Evolutionary conservation across 2,888 invertebrate species (phyloP).

Genomic region (Drosophila anomelani): DNA sequence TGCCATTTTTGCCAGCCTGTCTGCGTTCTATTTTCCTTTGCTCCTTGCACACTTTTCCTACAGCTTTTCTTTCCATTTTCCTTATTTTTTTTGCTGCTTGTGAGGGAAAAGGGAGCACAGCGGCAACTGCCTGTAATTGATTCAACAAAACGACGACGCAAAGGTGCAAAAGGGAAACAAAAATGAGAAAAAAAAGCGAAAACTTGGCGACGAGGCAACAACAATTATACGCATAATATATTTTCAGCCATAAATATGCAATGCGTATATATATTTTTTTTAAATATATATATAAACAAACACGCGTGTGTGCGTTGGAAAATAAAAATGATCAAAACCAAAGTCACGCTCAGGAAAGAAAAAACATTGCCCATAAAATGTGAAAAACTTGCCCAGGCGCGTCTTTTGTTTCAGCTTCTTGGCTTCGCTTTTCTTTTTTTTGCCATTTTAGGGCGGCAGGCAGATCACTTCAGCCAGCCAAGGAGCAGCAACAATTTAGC

Average conservation of each 20-base stretch:
- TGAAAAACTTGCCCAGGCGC: constrained; percentile 41
- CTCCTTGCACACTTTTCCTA: constrained; percentile 19
- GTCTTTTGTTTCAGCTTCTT: constrained; percentile 34
- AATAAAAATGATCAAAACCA: constrained; percentile 49
- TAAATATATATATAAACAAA: constrained; percentile 21
- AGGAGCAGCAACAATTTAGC: constrained; percentile 68
- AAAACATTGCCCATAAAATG: constrained; percentile 61
- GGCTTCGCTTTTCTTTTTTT: not conserved
- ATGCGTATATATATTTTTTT: constrained; percentile 8
- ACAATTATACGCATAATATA: constrained; percentile 79
- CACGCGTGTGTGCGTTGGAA: constrained; percentile 28
- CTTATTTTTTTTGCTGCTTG: constrained; percentile 1
- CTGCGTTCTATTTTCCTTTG: constrained; percentile 29
- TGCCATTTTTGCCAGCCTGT: constrained; percentile 74
- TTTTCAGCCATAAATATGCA: constrained; percentile 68
- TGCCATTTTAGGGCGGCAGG: constrained; percentile 7
- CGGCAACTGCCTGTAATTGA: constrained; percentile 66
- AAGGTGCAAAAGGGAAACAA: constrained; percentile 65
- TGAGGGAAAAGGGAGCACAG: constrained; percentile 18
- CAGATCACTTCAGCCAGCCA: constrained; percentile 40
- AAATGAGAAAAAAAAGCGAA: constrained; percentile 43
- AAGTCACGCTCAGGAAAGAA: constrained; percentile 37
- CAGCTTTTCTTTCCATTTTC: constrained; percentile 18
- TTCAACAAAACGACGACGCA: constrained; percentile 70
- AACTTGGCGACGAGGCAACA: constrained; percentile 55